Evolutionary conservation across 2,888 invertebrate species (phyloP).

Genomic region (Drosophila kokeensis): DNA sequence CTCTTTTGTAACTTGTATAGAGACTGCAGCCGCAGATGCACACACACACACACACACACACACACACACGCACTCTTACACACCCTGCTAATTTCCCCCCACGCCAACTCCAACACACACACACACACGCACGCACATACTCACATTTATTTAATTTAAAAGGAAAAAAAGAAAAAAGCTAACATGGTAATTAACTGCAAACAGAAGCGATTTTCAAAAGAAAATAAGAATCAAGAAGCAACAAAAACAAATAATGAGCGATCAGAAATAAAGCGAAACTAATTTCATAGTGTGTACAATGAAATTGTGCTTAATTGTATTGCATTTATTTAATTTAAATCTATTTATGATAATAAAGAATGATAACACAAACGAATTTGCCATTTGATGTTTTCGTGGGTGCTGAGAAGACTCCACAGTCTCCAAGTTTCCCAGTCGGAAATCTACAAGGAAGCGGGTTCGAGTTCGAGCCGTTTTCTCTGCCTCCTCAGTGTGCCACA

Average conservation of each 20-base stretch:
- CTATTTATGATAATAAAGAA: constrained; percentile 80
- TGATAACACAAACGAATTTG: constrained; percentile 61
- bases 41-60: constrained; percentile 38
- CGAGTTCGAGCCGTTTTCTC: background rate
- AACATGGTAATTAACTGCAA: constrained; percentile 53
- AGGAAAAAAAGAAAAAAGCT: constrained; percentile 26
- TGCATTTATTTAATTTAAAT: constrained; percentile 83
- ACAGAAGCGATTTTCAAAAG: constrained; percentile 49
- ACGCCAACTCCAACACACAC: constrained; percentile 20
- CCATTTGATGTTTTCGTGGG: background rate
- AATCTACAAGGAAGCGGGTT: background rate
- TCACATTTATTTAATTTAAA: constrained; percentile 74
- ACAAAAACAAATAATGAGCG: constrained; percentile 29
- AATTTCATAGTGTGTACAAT: constrained; percentile 73
- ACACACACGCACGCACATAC: constrained; percentile 48
- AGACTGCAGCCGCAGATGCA: constrained; percentile 78
- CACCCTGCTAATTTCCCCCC: constrained; percentile 40
- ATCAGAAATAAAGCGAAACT: constrained; percentile 53
- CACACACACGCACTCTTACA: constrained; percentile 19
- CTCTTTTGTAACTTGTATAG: constrained; percentile 83
- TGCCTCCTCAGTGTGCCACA: background rate
- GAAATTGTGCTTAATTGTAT: constrained; percentile 82
- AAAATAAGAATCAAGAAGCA: constrained; percentile 28
- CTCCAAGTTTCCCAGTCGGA: background rate
- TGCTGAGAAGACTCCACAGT: background rate